Percentiles rank a stretch among this genome's conserved stretches.
phyloP scores from a whole-genome alignment of 2,888 invertebrate species.

The Onchidella celtica region DNA sequence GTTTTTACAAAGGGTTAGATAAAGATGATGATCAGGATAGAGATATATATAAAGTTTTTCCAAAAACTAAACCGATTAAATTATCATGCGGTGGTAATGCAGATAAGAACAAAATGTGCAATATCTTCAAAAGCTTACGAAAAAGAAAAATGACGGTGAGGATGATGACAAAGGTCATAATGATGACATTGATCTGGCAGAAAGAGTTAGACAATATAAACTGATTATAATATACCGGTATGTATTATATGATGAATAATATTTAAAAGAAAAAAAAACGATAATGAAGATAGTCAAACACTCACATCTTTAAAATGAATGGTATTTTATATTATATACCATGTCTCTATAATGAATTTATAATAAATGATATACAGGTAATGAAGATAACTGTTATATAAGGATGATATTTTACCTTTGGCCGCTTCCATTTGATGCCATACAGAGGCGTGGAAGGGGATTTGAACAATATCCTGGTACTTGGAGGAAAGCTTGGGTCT shows the following conservation, averaged over 20 bases:
- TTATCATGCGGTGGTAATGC: too few species aligned
- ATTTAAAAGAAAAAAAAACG: background rate
- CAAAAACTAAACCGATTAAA: too few species aligned
- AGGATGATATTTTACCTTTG: background rate
- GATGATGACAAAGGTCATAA: background rate
- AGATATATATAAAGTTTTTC: background rate
- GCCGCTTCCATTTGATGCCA: background rate
- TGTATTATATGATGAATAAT: background rate
- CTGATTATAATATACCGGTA: background rate
- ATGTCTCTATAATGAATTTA: too few species aligned
- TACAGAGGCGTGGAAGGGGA: too few species aligned
- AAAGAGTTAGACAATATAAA: background rate
- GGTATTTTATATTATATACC: too few species aligned
- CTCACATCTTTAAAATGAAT: background rate
- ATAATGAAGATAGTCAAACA: background rate
- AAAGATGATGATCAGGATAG: background rate
- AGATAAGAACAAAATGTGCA: too few species aligned
- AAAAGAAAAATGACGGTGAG: background rate
- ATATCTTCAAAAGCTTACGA: too few species aligned
- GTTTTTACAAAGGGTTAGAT: too few species aligned
- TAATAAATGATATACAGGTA: background rate
- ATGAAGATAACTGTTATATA: background rate
- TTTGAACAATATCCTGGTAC: slow-evolving; percentile 24
- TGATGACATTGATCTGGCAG: background rate
- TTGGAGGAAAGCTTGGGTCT: slow-evolving; percentile 41